Evolutionary conservation across 2,888 invertebrate genomes (phyloP).

Genomic region (Heterodera filipjevi): DNA sequence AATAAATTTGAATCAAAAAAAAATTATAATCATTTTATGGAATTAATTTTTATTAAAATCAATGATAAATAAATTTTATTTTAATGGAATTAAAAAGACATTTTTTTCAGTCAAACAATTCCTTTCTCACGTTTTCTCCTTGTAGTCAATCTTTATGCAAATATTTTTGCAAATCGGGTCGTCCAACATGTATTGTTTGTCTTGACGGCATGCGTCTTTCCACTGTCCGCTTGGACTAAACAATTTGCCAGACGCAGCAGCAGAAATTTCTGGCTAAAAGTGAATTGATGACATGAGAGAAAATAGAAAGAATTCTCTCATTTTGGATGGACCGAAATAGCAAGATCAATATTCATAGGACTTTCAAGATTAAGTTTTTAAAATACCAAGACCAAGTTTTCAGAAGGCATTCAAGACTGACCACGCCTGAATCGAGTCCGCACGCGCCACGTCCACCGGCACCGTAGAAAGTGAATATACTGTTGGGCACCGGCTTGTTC

Average conservation of each 20-base stretch:
- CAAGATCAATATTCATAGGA: no score
- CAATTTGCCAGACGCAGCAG: conserved; percentile 4
- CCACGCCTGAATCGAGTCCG: background rate
- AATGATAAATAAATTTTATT: background rate
- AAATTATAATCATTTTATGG: no score
- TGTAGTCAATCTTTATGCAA: conserved; percentile 10
- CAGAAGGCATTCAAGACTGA: background rate
- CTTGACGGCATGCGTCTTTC: background rate
- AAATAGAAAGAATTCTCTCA: background rate
- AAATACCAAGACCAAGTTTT: background rate
- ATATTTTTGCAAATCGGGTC: conserved; percentile 16
- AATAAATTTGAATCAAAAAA: background rate
- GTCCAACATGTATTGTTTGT: conserved; percentile 4
- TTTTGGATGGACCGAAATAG: no score
- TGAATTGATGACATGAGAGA: background rate
- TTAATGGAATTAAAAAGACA: no score
- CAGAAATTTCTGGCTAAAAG: conserved; percentile 4
- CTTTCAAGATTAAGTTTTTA: no score
- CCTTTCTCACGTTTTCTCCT: background rate
- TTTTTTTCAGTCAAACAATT: no score
- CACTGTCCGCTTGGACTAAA: conserved; percentile 6
- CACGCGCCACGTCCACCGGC: conserved; percentile 21
- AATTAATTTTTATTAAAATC: no score
- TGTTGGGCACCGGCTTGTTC: background rate
- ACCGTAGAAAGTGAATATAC: conserved; percentile 17